Evolutionary conservation across 2,797 vertebrate species (phyloP), one percentile per base, ranked within the genome.

Genomic region (Hemitrygon akajei): DNA sequence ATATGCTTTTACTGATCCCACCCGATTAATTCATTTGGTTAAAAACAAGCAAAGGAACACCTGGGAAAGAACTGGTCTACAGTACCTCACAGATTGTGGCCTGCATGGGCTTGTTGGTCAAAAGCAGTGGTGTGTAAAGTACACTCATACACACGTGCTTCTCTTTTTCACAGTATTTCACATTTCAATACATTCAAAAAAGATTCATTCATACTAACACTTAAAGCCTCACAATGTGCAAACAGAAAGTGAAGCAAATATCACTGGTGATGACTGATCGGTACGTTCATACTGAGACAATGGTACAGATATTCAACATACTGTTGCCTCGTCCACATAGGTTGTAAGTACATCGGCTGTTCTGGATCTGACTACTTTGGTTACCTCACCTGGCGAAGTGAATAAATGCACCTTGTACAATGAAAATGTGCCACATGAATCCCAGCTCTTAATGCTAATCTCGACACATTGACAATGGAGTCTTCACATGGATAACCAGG

Each of bases 1-100:
- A 92, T 56, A 75, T 75, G 71, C 40, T 69, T 75, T 73, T 47
- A 92, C 37, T 92, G 91, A 75, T 92, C 47, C 37, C 22, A 30
- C 27, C 91, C 40, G 40, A 47, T 75, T 92, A 92, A 92, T 40
- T 92, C 69, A 92, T 92, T 75, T 34, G 40, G 91, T 69, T 73
- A 92, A 75, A 92, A 92, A 71, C 34, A 92, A 92, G 40, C 27
- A 92, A 92, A 73, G 37, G 11, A 92, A 66, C 14, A 73, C 37
- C 91, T 56, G 20, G 71, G 69, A 92, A 75, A 66, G n/a, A n/a
- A 69, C 34, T 69, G 7, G 37, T 69, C n/a, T 66, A 34, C 60
- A 66, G 60, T 66, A 10, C 16, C 66, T 63, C 3, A 69, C n/a
- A 89, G 86, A 37, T 37, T 69, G 25, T 25, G 73, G 73, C 6